Evolutionary conservation across 37 sponge, comb jelly and placozoan genomes (phyloP).

Genomic region (Mnemiopsis leidyi): DNA sequence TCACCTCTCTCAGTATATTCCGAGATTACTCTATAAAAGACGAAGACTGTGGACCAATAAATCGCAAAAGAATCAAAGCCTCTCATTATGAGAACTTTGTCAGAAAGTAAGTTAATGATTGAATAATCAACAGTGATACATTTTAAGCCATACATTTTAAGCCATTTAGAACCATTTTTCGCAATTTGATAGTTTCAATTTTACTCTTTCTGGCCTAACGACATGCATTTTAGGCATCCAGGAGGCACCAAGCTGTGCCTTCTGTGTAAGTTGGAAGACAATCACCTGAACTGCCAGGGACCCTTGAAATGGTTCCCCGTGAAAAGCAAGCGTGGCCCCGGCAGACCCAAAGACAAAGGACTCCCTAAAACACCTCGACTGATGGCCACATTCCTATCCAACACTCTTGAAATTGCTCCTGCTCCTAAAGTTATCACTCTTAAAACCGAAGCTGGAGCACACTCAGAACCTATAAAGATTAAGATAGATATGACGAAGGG

Average conservation of each 20-base stretch:
- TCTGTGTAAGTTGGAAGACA: conserved; percentile 51
- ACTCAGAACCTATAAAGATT: conserved; percentile 34
- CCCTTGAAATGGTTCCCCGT: conserved; percentile 57
- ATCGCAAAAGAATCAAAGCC: conserved; percentile 43
- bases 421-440: conserved; percentile 45
- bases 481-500: conserved; percentile 40
- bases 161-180: too few species aligned
- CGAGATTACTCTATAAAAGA: conserved; percentile 32
- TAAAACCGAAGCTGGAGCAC: conserved; percentile 9
- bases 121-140: too few species aligned
- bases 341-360: conserved; percentile 59
- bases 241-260: conserved; percentile 52
- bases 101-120: conserved; percentile 52
- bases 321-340: conserved; percentile 60
- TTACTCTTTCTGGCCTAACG: too few species aligned
- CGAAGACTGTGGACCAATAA: neutral
- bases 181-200: too few species aligned
- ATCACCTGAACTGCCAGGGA: conserved; percentile 44
- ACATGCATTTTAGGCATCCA: conserved; percentile 31
- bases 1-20: neutral
- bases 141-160: too few species aligned
- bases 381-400: conserved; percentile 30
- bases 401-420: neutral
- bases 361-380: conserved; percentile 27
- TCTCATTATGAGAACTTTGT: conserved; percentile 61